A percentile compares a stretch with the other conserved stretches of the same genome.
phyloP scores from a whole-genome alignment of 1,140 invertebrate species.

The Drosophila lowei region DNA sequence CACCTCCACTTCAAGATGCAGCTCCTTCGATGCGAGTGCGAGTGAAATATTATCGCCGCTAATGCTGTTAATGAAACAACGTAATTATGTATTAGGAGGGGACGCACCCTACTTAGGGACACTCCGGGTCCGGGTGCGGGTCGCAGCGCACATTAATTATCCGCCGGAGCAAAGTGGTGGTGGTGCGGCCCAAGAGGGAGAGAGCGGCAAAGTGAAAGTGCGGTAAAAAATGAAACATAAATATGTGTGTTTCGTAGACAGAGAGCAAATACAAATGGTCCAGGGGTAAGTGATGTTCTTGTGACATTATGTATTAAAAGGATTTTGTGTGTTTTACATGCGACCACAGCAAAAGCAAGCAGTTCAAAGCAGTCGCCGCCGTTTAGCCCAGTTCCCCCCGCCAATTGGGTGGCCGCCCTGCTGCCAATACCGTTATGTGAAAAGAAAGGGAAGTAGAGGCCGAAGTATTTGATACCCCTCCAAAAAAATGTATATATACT shows the following conservation, averaged over 20 bases:
- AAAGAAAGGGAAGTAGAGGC: too few species aligned
- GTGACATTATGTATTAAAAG: constrained; percentile 70
- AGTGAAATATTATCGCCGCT: constrained; percentile 78
- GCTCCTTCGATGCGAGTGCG: constrained; percentile 43
- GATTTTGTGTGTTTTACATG: constrained; percentile 61
- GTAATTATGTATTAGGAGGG: constrained; percentile 73
- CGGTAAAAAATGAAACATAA: constrained; percentile 38
- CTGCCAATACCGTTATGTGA: too few species aligned
- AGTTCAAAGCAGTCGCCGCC: constrained; percentile 27
- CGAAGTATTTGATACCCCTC: too few species aligned
- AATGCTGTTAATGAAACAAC: constrained; percentile 80
- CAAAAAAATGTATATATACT: too few species aligned
- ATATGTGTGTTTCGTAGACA: too few species aligned
- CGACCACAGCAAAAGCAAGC: constrained; percentile 25
- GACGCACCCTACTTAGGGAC: constrained; percentile 71
- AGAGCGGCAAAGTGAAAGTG: constrained; percentile 36
- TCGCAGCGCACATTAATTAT: constrained; percentile 72
- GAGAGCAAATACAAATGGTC: constrained; percentile 57
- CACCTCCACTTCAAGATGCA: constrained; percentile 54
- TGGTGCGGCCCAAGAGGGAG: too few species aligned
- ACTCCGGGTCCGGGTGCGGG: constrained; percentile 10
- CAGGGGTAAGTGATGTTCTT: constrained; percentile 32
- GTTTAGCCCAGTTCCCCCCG: too few species aligned
- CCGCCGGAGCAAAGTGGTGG: constrained; percentile 25
- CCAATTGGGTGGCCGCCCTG: too few species aligned